Conservation (phyloP, 2,797 vertebrate genomes). For the Pangasius larnaudii region DNA sequence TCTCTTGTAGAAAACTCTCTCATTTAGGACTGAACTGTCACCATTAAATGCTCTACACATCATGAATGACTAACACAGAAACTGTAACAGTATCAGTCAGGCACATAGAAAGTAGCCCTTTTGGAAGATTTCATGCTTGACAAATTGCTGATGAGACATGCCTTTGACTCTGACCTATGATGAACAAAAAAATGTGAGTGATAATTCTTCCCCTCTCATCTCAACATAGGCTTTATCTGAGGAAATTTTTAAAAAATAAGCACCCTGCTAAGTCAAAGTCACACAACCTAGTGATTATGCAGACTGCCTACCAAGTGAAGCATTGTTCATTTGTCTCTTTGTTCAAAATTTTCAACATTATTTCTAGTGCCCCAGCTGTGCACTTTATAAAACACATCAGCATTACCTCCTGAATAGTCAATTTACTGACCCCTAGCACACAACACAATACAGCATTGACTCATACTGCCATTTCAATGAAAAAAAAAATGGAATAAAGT, state of each 20-base stretch:
- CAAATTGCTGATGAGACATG: background rate
- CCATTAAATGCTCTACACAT: background rate
- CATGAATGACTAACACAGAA: constrained; percentile 1
- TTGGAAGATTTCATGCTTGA: background rate
- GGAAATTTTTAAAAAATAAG: background rate
- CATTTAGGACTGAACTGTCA: background rate
- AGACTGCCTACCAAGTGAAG: background rate
- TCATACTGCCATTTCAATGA: background rate
- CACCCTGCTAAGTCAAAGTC: constrained; percentile 33
- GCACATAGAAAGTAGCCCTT: background rate
- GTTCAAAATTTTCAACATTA: constrained; percentile 16
- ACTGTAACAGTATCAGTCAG: background rate
- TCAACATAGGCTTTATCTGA: background rate
- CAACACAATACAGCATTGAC: constrained; percentile 24
- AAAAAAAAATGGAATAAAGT: background rate
- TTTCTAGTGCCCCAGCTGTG: background rate
- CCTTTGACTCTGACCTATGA: background rate
- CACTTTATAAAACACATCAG: constrained; percentile 23
- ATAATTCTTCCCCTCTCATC: background rate
- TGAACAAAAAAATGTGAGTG: background rate
- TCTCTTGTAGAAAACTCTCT: background rate
- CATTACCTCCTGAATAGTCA: constrained; percentile 18
- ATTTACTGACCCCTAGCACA: constrained; percentile 15
- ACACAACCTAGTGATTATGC: constrained; percentile 15
- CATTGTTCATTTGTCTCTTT: constrained; percentile 12